Conservation (phyloP, 1,140 invertebrate species). For the Vanessa atalanta region DNA sequence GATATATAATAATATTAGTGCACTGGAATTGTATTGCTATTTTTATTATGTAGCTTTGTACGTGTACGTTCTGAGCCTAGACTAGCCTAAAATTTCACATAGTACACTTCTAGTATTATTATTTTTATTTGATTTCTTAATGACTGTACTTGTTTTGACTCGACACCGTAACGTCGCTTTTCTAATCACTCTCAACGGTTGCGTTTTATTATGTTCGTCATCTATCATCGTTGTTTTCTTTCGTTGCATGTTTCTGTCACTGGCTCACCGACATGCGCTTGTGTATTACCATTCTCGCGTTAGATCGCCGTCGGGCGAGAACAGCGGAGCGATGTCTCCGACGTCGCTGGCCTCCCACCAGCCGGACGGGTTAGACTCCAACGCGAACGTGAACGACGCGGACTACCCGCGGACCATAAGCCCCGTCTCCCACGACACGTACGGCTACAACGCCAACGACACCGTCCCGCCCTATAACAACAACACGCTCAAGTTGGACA, state of each 20-base stretch:
- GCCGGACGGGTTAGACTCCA: constrained; percentile 55
- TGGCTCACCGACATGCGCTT: constrained; percentile 75
- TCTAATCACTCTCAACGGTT: constrained; percentile 52
- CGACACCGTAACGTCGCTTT: constrained; percentile 48
- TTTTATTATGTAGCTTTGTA: constrained; percentile 15
- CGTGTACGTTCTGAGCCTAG: constrained; percentile 15
- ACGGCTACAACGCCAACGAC: constrained; percentile 60
- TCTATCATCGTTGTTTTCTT: constrained; percentile 67
- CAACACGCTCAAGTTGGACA: constrained; percentile 76
- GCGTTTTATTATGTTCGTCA: constrained; percentile 59
- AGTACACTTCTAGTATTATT: constrained; percentile 30
- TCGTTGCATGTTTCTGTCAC: constrained; percentile 74
- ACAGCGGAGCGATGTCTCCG: constrained; percentile 74
- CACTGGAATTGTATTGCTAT: constrained; percentile 42
- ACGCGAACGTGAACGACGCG: constrained; percentile 63
- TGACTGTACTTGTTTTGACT: constrained; percentile 19
- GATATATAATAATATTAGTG: constrained; percentile 31
- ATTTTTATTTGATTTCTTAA: constrained; percentile 31
- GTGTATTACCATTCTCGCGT: constrained; percentile 61
- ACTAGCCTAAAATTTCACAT: constrained; percentile 30
- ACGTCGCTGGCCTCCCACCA: constrained; percentile 61
- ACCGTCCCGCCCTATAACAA: constrained; percentile 70
- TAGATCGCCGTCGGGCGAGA: constrained; percentile 74
- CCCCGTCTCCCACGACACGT: constrained; percentile 70
- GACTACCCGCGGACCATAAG: constrained; percentile 69